Conservation (phyloP, 2,888 invertebrate species). For the Candidula unifasciata region DNA sequence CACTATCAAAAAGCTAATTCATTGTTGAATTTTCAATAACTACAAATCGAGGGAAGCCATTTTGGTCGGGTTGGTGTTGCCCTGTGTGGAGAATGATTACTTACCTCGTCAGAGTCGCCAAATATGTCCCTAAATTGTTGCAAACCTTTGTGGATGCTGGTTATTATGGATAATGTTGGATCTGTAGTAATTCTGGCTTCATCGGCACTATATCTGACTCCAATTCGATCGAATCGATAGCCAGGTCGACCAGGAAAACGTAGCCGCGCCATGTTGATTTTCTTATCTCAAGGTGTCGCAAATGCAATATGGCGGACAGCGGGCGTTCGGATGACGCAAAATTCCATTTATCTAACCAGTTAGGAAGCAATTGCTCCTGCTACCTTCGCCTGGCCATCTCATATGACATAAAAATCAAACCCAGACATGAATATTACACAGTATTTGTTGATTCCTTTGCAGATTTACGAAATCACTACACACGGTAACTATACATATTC, state of each 20-base stretch:
- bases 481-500: conserved; percentile 56
- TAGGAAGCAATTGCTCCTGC: not conserved
- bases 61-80: conserved; percentile 54
- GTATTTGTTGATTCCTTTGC: not conserved
- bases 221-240: conserved; percentile 74
- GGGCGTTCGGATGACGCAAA: conserved; percentile 35
- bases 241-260: conserved; percentile 77
- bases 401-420: not conserved
- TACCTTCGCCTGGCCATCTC: conserved; percentile 12
- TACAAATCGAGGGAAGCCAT: conserved; percentile 70
- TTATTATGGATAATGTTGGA: conserved; percentile 70
- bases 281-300: conserved; percentile 35
- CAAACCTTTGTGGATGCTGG: conserved; percentile 72
- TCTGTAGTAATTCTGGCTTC: conserved; percentile 71
- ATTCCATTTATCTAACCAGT: not conserved
- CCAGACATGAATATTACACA: not conserved
- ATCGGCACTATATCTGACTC: conserved; percentile 70
- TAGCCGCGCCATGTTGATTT: conserved; percentile 76
- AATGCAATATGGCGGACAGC: conserved; percentile 51
- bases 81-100: conserved; percentile 31
- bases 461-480: not conserved
- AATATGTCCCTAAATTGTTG: conserved; percentile 71
- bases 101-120: conserved; percentile 77
- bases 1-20: not conserved
- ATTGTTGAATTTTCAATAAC: conserved; percentile 39